phyloP scores from a whole-genome alignment of 2,113 vertebrate species.

The Phodopus roborovskii region DNA sequence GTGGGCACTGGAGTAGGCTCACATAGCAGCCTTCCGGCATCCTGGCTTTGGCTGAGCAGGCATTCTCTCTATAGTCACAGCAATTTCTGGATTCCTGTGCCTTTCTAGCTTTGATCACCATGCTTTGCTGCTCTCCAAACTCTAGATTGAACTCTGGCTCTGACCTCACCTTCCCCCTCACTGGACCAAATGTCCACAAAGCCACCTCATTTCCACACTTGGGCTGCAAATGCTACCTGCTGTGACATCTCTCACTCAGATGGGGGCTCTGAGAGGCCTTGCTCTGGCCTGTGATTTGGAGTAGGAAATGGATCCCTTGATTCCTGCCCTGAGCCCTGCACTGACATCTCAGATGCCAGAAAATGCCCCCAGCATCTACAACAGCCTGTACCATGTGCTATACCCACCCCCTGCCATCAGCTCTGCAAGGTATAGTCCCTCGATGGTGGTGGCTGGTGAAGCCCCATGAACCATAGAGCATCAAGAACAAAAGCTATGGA shows the following conservation, averaged over 20 bases:
- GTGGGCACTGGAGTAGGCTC: accelerated
- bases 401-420: accelerated
- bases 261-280: background rate
- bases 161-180: background rate
- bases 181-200: background rate
- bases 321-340: background rate
- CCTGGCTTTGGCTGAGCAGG: background rate
- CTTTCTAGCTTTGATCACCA: background rate
- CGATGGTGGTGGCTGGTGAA: background rate
- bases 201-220: background rate
- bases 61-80: accelerated
- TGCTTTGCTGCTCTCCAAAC: background rate
- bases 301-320: background rate
- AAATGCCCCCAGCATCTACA: background rate
- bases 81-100: accelerated
- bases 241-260: background rate
- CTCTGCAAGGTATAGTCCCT: background rate
- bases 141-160: background rate
- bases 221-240: too few species aligned
- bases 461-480: accelerated
- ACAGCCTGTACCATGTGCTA: background rate
- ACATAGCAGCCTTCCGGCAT: accelerated
- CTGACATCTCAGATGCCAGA: background rate
- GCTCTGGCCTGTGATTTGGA: background rate
- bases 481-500: background rate